Conservation (phyloP, 1,140 invertebrate genomes). For the Armadillidium nasatum region DNA sequence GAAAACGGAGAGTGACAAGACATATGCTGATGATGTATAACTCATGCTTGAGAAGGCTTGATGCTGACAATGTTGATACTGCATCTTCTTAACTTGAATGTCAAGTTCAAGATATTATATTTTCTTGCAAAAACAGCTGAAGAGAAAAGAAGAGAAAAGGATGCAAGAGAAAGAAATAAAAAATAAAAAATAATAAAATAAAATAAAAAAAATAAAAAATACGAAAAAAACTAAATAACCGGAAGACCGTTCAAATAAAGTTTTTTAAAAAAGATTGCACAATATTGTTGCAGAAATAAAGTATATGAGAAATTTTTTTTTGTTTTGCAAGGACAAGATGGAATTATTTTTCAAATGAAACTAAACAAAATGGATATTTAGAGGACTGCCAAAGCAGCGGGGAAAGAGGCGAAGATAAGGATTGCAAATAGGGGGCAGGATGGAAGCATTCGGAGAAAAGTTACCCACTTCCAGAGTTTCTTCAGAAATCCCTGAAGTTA, state of each 20-base stretch:
- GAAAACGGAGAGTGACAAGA: background rate
- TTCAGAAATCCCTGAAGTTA: background rate
- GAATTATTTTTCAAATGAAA: too few species aligned
- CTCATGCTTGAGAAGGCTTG: background rate
- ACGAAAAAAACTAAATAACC: too few species aligned
- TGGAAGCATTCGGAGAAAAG: background rate
- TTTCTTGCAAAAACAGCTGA: constrained; percentile 1
- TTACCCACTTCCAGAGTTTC: background rate
- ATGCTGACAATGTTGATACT: too few species aligned
- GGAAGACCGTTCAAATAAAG: too few species aligned
- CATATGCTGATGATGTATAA: background rate
- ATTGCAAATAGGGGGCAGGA: constrained; percentile 9
- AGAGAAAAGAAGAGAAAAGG: constrained; percentile 10
- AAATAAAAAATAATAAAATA: background rate
- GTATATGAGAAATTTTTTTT: too few species aligned
- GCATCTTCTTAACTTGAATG: background rate
- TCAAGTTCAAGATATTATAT: background rate
- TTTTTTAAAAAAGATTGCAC: too few species aligned
- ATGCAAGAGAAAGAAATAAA: background rate
- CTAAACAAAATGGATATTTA: background rate
- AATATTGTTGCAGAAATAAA: too few species aligned
- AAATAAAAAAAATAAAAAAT: background rate
- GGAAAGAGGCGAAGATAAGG: background rate
- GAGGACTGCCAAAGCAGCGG: background rate
- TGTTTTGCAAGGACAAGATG: too few species aligned